phyloP scores from a whole-genome alignment of 2,797 vertebrate species.

The Cossypha polioptera region DNA sequence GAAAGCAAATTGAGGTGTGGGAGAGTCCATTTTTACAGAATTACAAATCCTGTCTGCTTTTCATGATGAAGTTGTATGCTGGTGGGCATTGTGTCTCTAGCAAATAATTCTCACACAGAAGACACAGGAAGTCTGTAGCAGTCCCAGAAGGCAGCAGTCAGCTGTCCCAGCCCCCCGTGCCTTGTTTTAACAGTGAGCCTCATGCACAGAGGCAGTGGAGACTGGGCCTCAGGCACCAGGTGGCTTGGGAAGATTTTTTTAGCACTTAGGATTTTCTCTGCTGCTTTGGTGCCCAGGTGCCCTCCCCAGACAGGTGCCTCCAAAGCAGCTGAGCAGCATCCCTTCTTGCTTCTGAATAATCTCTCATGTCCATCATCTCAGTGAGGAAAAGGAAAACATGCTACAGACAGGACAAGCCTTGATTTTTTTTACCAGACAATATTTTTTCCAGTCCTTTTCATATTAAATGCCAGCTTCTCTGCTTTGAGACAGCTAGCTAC shows the following conservation, averaged over 20 bases:
- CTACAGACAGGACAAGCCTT: not conserved
- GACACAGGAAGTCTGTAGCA: not conserved
- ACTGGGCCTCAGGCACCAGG: not conserved
- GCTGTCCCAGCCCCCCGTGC: not conserved
- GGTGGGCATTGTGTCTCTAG: not conserved
- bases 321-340: not conserved
- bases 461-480: not conserved
- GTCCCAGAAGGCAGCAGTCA: not conserved
- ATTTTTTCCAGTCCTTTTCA: not conserved
- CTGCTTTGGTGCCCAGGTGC: not conserved
- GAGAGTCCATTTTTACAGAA: not conserved
- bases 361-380: not conserved
- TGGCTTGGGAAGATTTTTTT: not conserved
- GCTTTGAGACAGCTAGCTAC: not conserved
- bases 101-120: not conserved
- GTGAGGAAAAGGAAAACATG: constrained; percentile 13
- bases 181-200: not conserved
- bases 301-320: not conserved
- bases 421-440: not conserved
- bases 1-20: not conserved
- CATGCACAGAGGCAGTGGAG: not conserved
- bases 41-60: not conserved
- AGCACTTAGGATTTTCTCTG: not conserved
- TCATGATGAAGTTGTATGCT: not conserved
- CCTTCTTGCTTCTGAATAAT: constrained; percentile 35